Conservation (phyloP, 2,888 invertebrate genomes). For the Mallateleia sp. region DNA sequence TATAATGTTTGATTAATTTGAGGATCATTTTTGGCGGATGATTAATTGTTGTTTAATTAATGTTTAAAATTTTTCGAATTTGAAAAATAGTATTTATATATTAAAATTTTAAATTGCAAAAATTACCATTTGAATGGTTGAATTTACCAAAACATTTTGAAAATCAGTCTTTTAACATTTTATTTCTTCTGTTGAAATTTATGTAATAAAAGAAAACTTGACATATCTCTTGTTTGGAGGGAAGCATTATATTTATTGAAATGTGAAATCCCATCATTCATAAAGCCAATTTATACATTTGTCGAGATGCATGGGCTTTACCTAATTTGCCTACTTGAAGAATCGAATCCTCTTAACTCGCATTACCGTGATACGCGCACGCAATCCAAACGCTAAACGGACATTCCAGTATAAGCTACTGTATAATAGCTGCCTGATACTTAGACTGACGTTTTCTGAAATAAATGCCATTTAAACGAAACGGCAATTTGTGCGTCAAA, state of each 20-base stretch:
- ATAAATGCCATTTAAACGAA: constrained; percentile 66
- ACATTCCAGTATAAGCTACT: constrained; percentile 63
- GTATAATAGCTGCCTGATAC: constrained; percentile 64
- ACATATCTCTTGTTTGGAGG: not conserved
- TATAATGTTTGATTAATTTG: constrained; percentile 48
- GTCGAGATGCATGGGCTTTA: constrained; percentile 45
- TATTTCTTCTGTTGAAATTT: no score
- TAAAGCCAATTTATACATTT: constrained; percentile 52
- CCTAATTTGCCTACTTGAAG: constrained; percentile 66
- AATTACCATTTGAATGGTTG: no score
- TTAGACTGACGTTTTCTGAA: constrained; percentile 57
- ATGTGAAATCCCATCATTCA: constrained; percentile 32
- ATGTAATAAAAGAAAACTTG: no score
- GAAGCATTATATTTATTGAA: constrained; percentile 9
- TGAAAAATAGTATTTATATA: no score
- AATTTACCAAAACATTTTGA: no score
- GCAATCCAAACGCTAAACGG: constrained; percentile 66
- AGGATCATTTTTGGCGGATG: constrained; percentile 6
- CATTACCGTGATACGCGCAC: constrained; percentile 55
- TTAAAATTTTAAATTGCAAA: no score
- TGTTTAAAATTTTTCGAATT: no score
- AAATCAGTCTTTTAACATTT: no score
- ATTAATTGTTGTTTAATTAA: constrained; percentile 20
- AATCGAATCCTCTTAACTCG: constrained; percentile 71
- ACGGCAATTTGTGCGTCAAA: constrained; percentile 59